A percentile compares a stretch with the other conserved stretches of the same genome.
phyloP scores from a whole-genome alignment of 2,888 invertebrate species.

The Nemurella pictetii region DNA sequence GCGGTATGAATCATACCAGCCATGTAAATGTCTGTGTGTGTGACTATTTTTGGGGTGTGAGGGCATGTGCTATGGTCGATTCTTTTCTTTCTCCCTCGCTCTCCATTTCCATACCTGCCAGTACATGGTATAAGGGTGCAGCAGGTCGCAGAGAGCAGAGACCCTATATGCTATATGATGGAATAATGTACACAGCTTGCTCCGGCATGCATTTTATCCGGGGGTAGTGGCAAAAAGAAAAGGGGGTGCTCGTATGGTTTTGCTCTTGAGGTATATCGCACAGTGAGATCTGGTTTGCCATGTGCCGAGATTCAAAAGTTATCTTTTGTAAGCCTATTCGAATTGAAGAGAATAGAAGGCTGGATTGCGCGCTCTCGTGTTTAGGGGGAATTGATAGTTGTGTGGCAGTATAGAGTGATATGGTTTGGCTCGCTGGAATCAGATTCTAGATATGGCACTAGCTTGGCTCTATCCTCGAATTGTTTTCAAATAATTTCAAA shows the following conservation, averaged over 20 bases:
- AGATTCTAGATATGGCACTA: no score
- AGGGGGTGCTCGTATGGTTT: neutral
- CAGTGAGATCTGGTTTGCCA: neutral
- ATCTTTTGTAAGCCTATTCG: neutral
- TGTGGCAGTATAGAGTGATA: no score
- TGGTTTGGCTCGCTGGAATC: no score
- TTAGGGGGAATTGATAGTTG: no score
- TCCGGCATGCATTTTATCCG: neutral
- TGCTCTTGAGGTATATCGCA: neutral
- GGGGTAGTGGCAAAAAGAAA: neutral
- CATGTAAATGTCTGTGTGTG: neutral
- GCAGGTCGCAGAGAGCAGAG: conserved; percentile 7
- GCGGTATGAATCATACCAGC: neutral
- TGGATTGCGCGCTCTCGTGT: neutral
- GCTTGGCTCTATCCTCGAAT: no score
- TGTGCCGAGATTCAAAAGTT: neutral
- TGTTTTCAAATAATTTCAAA: no score
- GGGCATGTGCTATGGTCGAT: neutral
- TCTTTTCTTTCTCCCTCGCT: neutral
- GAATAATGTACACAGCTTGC: neutral
- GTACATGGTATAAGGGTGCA: neutral
- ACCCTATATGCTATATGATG: neutral
- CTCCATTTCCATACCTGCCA: conserved; percentile 17
- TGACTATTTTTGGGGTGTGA: conserved; percentile 13
- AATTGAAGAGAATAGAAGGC: neutral